These are phyloP conservation scores for Cydia pomonella DNA, from an alignment of 1,140 invertebrate genomes.

Conservation along the genomic window DNA sequence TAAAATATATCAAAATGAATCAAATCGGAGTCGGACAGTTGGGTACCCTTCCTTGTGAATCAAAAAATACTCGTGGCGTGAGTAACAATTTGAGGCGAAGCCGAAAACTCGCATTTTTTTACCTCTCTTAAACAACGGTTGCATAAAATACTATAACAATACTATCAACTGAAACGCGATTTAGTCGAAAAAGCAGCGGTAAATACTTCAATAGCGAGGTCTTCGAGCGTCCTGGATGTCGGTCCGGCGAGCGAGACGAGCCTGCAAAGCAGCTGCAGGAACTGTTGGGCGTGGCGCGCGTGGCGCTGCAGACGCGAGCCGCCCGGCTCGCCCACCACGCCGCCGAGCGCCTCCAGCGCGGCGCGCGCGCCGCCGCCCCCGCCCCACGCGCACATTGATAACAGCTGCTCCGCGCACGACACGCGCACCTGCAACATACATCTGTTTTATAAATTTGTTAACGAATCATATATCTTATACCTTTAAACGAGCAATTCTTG, in stretches of 20 bases:
- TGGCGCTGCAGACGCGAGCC: constrained; percentile 57
- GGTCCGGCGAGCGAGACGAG: constrained; percentile 72
- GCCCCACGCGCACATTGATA: constrained; percentile 75
- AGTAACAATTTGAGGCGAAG: no score
- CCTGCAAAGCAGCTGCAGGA: constrained; percentile 73
- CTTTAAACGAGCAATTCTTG: no score
- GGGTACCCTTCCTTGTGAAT: no score
- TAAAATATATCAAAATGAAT: no score
- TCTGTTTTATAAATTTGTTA: neutral
- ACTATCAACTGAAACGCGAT: neutral
- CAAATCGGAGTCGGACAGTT: no score
- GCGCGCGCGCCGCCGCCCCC: constrained; percentile 56
- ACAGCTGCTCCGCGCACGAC: constrained; percentile 72
- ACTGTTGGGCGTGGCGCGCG: constrained; percentile 69
- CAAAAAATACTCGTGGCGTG: no score
- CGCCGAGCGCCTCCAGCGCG: constrained; percentile 43
- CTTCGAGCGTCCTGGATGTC: constrained; percentile 56
- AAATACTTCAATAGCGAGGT: constrained; percentile 59
- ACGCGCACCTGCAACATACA: constrained; percentile 61
- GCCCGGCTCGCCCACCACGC: constrained; percentile 39
- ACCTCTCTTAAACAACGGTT: no score
- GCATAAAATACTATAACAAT: no score
- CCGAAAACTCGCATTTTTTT: no score
- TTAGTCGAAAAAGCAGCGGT: neutral
- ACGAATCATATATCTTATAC: no score